A percentile compares a stretch with the other conserved stretches of the same genome.
Evolutionary conservation across 2,113 vertebrate species (phyloP).

Genomic region (Sylvia atricapilla): DNA sequence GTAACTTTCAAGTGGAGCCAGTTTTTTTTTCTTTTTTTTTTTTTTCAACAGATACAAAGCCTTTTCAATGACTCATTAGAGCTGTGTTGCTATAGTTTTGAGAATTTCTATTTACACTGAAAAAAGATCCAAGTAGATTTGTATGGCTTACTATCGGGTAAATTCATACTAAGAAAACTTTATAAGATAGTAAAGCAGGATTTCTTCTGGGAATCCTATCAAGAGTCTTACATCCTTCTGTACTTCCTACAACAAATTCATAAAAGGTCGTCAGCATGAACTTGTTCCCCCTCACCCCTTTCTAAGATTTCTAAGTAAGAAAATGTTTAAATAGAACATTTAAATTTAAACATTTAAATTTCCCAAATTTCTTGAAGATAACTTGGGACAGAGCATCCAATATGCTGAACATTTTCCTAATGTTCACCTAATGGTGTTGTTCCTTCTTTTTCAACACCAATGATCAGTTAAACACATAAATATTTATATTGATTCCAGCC

Average conservation of each 20-base stretch:
- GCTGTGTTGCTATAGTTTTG: neutral
- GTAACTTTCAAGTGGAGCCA: conserved; percentile 62
- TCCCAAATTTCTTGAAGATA: neutral
- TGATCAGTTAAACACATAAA: neutral
- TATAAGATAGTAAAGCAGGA: neutral
- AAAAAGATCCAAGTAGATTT: neutral
- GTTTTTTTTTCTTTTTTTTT: neutral
- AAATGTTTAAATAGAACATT: neutral
- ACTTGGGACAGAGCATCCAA: neutral
- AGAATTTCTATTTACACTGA: conserved; percentile 27
- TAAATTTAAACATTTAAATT: neutral
- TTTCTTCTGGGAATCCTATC: neutral
- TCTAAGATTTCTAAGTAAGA: neutral
- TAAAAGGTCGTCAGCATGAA: neutral
- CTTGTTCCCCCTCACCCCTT: neutral
- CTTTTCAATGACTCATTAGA: conserved; percentile 46
- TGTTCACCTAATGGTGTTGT: neutral
- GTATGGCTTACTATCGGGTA: neutral
- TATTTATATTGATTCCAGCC: neutral
- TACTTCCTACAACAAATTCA: neutral
- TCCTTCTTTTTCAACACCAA: neutral
- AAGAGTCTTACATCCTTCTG: neutral
- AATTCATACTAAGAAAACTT: neutral
- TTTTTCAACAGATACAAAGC: conserved; percentile 20
- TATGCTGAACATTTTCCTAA: neutral